phyloP scores from a whole-genome alignment of 2,888 invertebrate species.

The Pteria penguin region DNA sequence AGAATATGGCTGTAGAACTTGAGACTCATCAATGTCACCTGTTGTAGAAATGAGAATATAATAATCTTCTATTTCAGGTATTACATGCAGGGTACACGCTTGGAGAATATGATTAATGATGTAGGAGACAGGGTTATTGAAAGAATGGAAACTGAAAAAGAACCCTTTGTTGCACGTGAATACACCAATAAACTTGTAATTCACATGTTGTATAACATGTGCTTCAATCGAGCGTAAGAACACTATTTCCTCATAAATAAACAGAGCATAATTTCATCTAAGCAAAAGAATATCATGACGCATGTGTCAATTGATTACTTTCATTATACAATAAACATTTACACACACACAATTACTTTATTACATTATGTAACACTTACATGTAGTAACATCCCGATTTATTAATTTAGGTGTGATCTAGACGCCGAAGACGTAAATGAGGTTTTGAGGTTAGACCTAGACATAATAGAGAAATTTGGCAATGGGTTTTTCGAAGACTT shows the following conservation, averaged over 20 bases:
- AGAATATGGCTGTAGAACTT: no score
- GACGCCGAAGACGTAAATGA: neutral
- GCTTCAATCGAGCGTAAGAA: neutral
- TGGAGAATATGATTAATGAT: neutral
- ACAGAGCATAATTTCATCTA: no score
- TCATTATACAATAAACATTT: no score
- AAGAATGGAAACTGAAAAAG: neutral
- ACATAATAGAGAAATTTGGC: neutral
- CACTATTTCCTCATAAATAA: no score
- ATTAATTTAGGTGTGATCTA: neutral
- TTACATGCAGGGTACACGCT: neutral
- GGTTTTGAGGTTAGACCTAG: neutral
- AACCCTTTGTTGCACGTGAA: neutral
- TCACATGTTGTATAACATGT: neutral
- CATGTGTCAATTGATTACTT: no score
- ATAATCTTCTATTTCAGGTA: neutral
- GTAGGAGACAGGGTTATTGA: neutral
- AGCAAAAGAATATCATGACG: no score
- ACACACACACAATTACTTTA: no score
- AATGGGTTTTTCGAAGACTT: neutral
- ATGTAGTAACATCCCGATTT: no score
- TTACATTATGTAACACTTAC: no score
- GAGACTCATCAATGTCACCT: no score
- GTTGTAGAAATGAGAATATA: no score
- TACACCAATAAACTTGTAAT: neutral